Evolutionary conservation across 2,113 vertebrate genomes (phyloP), one percentile per base, ranked within the genome.

Genomic region (Coptodon rendalli): DNA sequence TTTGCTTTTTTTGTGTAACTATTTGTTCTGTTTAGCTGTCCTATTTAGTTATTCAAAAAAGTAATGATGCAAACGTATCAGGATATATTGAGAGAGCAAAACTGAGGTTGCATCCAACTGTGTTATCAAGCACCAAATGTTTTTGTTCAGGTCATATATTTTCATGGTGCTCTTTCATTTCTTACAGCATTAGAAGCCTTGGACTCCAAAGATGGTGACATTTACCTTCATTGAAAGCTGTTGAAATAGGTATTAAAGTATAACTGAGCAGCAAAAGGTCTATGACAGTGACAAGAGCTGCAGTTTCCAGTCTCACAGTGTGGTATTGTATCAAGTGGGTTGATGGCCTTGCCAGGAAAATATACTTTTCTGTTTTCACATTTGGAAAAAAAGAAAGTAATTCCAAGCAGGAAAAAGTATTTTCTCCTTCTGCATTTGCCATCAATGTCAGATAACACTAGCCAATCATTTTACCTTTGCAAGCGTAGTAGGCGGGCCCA

Each of bases 1-100:
- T 6, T 45, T 73, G 66, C 66, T 66, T 38, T 27, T 40, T 27
- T 71, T 40, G 7, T 68, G 12, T 14, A 40, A 9, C 3, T 24
- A 2, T 71, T 2, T 73, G 3, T 71, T 14, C 7, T 38, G n/a
- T 27, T 43, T 2, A 3, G 13, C 12, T 71, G 5, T 24, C 38
- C 0, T 24, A 4, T 73, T 43, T 73, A 45, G 38, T 73, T 17
- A 71, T 16, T 40, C 38, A 0, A 1, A 45, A 22, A 76, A 1
- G 57, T 76, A 50, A 48, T 19, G 9, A 29, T 50, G 24, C 14
- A 1, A 50, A 7, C 0, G 1, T 50, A 50, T 76, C 40, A 76
- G 24, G 43, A 0, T 31, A 76, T 19, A 29, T 5, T 19, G 43
- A 19, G 7, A 0, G 16, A 7, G 43, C 6, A 29, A 31, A 48